Percentiles rank a stretch among this genome's conserved stretches.
Evolutionary conservation across 2,888 invertebrate species (phyloP).

Genomic region (Epirrita christyi): DNA sequence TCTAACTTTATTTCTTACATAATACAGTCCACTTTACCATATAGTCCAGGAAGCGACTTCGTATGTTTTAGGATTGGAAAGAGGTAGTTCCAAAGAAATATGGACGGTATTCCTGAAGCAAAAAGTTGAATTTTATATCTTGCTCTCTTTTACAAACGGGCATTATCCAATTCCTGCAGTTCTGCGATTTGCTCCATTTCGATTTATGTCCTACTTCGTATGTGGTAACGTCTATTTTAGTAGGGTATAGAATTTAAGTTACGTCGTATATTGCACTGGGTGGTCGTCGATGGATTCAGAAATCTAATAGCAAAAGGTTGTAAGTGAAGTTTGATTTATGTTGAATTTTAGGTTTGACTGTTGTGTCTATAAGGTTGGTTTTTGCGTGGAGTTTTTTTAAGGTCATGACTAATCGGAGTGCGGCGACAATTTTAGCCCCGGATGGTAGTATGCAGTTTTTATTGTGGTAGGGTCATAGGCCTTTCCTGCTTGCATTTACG

Average conservation of each 20-base stretch:
- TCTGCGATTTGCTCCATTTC: conserved; percentile 48
- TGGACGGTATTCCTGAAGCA: conserved; percentile 59
- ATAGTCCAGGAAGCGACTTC: conserved; percentile 26
- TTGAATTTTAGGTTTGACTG: conserved; percentile 43
- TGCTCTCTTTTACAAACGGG: conserved; percentile 54
- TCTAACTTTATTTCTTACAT: conserved; percentile 16
- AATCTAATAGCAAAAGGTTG: conserved; percentile 56
- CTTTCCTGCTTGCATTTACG: conserved; percentile 38
- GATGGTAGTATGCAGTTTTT: conserved; percentile 80
- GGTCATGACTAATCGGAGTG: conserved; percentile 64
- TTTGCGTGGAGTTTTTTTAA: conserved; percentile 51
- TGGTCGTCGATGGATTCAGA: conserved; percentile 66
- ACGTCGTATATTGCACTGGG: conserved; percentile 47
- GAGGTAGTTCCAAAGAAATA: conserved; percentile 47
- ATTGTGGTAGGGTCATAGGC: conserved; percentile 80
- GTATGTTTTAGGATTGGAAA: conserved; percentile 27
- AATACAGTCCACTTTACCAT: conserved; percentile 32
- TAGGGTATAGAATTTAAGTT: conserved; percentile 40
- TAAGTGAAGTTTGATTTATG: conserved; percentile 33
- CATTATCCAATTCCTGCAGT: conserved; percentile 66
- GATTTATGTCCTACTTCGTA: conserved; percentile 47
- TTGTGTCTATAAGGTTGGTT: conserved; percentile 39
- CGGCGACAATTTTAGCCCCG: conserved; percentile 82
- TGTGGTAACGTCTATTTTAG: conserved; percentile 43
- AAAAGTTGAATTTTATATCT: conserved; percentile 64